A percentile compares a stretch with the other conserved stretches of the same genome.
Evolutionary conservation across 1,140 invertebrate genomes (phyloP).

Genomic region (Dreissena rostriformis): DNA sequence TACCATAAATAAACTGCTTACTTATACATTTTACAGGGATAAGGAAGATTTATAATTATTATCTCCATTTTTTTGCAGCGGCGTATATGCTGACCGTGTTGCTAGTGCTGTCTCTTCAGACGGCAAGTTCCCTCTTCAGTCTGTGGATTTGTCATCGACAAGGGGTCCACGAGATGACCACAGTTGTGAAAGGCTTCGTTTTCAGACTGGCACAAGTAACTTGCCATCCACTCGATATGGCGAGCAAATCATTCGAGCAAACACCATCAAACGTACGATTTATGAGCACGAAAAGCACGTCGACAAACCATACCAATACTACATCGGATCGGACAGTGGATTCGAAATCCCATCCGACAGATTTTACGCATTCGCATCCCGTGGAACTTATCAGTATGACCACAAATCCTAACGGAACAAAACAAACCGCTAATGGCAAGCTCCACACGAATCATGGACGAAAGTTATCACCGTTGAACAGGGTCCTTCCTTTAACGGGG

Average conservation of each 20-base stretch:
- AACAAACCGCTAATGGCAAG: background rate
- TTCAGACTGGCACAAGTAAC: slow-evolving; percentile 2
- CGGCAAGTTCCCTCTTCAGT: background rate
- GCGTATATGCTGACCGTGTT: slow-evolving; percentile 12
- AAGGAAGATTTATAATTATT: background rate
- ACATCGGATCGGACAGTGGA: background rate
- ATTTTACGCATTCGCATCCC: no score
- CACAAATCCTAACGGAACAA: background rate
- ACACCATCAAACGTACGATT: background rate
- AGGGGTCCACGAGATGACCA: background rate
- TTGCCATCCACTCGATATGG: background rate
- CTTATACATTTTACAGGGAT: background rate
- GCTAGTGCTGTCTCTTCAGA: background rate
- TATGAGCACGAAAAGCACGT: slow-evolving; percentile 5
- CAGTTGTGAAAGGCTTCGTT: background rate
- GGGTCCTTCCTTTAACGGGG: background rate
- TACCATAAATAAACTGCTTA: background rate
- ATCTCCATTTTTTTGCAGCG: slow-evolving; percentile 3
- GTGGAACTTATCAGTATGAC: no score
- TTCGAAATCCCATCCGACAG: background rate
- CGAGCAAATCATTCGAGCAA: background rate
- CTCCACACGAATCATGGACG: background rate
- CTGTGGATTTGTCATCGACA: slow-evolving; percentile 13
- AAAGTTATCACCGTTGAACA: background rate
- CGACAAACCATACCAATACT: slow-evolving; percentile 3